Percentiles rank a stretch among this genome's conserved stretches.
These are phyloP conservation scores for Mactromeris polynyma DNA, from an alignment of 2,888 invertebrate species.

Conservation along the genomic window DNA sequence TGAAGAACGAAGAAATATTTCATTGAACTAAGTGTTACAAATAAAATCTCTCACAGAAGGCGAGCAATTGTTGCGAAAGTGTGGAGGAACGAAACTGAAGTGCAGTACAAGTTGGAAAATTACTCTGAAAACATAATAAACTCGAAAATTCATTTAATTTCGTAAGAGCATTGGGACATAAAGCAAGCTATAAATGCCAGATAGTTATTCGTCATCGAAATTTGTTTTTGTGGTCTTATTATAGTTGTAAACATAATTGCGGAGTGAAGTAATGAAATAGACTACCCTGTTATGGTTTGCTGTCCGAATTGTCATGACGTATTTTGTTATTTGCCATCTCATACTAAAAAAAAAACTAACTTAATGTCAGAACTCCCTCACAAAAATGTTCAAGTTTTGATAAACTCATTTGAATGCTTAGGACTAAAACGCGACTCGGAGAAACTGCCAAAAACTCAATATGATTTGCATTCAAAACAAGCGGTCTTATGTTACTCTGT, in stretches of 20 bases:
- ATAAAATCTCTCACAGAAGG: neutral
- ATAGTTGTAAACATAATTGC: neutral
- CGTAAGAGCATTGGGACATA: conserved; percentile 9
- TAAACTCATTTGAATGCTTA: too few relatives aligned
- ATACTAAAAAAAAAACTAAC: neutral
- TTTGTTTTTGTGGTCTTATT: neutral
- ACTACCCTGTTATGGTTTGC: neutral
- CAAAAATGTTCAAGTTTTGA: too few relatives aligned
- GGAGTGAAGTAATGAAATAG: neutral
- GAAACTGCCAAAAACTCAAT: too few relatives aligned
- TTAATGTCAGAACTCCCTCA: neutral
- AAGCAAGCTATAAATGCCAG: neutral
- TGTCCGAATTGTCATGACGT: neutral
- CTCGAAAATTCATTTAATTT: conserved; percentile 1
- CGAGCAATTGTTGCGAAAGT: neutral
- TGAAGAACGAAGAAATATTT: conserved; percentile 54
- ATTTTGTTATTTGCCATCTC: neutral
- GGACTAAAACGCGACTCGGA: too few relatives aligned
- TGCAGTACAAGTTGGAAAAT: neutral
- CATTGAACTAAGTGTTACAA: neutral
- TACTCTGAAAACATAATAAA: conserved; percentile 5
- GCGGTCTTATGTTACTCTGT: too few relatives aligned
- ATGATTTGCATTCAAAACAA: too few relatives aligned
- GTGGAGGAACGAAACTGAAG: neutral
- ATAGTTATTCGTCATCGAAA: neutral